These are phyloP conservation scores for Microctonus hyperodae DNA, from an alignment of 2,888 invertebrate genomes.

Conservation along the genomic window DNA sequence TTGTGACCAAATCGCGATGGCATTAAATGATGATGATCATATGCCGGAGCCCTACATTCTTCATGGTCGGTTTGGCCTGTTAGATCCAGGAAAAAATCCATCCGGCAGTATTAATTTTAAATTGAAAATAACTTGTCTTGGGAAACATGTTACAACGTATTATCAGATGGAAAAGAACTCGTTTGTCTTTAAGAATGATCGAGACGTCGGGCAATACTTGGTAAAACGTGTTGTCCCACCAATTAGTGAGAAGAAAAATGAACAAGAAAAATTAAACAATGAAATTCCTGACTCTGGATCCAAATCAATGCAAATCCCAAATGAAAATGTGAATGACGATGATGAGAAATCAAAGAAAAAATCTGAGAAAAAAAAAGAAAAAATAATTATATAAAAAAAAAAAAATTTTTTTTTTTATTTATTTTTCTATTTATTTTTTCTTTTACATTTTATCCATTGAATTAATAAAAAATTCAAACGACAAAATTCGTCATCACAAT, in stretches of 20 bases:
- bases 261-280: constrained; percentile 29
- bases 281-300: constrained; percentile 33
- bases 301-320: constrained; percentile 11
- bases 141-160: constrained; percentile 49
- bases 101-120: constrained; percentile 52
- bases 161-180: constrained; percentile 49
- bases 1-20: constrained; percentile 58
- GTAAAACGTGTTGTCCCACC: constrained; percentile 44
- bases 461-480: neutral
- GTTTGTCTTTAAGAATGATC: constrained; percentile 48
- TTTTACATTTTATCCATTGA: neutral
- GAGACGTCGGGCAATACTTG: constrained; percentile 44
- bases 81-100: constrained; percentile 55
- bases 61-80: constrained; percentile 46
- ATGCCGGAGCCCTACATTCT: constrained; percentile 53
- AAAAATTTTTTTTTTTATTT: too few species aligned
- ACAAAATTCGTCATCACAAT: neutral
- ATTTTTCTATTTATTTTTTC: too few species aligned
- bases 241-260: constrained; percentile 18
- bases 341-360: constrained; percentile 29
- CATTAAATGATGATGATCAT: constrained; percentile 51
- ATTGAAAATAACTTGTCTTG: constrained; percentile 51
- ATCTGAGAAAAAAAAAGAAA: constrained; percentile 24
- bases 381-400: neutral
- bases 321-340: neutral